phyloP scores from a whole-genome alignment of 2,113 vertebrate species.

The Crotalus helleri region DNA sequence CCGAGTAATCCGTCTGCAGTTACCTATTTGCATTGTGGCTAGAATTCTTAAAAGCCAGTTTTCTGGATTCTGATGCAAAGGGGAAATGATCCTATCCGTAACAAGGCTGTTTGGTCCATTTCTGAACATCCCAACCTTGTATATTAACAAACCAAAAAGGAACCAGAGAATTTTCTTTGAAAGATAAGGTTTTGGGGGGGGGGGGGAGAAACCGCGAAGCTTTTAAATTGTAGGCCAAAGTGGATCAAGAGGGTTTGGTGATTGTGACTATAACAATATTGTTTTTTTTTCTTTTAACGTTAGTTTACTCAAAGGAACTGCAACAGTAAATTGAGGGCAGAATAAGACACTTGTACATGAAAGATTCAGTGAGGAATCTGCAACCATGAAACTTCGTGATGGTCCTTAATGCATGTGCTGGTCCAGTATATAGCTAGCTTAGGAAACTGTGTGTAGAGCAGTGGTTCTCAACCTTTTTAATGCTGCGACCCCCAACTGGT shows the following conservation, averaged over 20 bases:
- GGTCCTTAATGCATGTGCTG: no score
- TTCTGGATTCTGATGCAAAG: no score
- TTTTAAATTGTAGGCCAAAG: not conserved
- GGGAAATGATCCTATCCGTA: no score
- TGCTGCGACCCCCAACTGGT: no score
- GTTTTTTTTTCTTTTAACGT: not conserved
- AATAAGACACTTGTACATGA: not conserved
- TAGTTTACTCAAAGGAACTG: not conserved
- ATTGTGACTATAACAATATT: not conserved
- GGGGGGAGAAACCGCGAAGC: not conserved
- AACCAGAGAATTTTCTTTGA: not conserved
- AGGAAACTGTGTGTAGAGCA: no score
- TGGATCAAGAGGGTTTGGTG: not conserved
- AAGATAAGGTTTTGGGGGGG: not conserved
- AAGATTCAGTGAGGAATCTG: not conserved
- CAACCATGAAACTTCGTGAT: not conserved
- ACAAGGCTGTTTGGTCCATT: no score
- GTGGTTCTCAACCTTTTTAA: no score
- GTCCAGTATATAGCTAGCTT: no score
- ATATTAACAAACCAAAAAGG: no score
- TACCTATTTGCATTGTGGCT: not conserved
- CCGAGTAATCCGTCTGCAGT: no score
- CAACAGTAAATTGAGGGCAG: not conserved
- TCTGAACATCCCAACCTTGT: no score
- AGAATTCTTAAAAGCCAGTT: no score